Conservation (phyloP, 1,140 invertebrate genomes). For the Acyrthosiphon pisum region DNA sequence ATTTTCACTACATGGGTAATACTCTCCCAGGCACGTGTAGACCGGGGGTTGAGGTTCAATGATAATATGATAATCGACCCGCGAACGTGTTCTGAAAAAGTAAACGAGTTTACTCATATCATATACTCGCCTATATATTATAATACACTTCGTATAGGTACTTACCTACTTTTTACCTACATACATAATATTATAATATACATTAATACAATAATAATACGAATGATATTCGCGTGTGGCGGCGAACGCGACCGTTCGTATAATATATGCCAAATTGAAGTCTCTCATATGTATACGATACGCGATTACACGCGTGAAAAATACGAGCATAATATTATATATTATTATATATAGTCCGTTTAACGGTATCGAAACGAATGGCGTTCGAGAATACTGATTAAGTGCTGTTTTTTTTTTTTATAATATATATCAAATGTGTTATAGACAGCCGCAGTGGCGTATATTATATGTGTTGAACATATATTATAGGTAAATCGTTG, state of each 20-base stretch:
- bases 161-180: too few species aligned
- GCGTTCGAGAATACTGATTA: constrained; percentile 3
- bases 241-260: not conserved
- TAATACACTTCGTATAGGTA: too few species aligned
- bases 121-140: not conserved
- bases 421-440: not conserved
- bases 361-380: not conserved
- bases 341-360: not conserved
- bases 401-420: not conserved
- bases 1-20: not conserved
- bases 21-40: not conserved
- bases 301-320: not conserved
- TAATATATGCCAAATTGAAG: not conserved
- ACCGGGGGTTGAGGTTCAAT: not conserved
- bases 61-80: constrained; percentile 4
- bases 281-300: not conserved
- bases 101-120: not conserved
- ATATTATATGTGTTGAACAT: not conserved
- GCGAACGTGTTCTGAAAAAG: not conserved
- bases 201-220: too few species aligned
- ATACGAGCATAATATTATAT: not conserved
- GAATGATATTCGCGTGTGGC: too few species aligned
- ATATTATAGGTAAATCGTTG: not conserved
- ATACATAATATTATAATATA: not conserved
- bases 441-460: not conserved